Percentiles rank a stretch among this genome's conserved stretches.
Evolutionary conservation across 1,140 invertebrate genomes (phyloP).

Genomic region (Eupristina koningsbergeri): DNA sequence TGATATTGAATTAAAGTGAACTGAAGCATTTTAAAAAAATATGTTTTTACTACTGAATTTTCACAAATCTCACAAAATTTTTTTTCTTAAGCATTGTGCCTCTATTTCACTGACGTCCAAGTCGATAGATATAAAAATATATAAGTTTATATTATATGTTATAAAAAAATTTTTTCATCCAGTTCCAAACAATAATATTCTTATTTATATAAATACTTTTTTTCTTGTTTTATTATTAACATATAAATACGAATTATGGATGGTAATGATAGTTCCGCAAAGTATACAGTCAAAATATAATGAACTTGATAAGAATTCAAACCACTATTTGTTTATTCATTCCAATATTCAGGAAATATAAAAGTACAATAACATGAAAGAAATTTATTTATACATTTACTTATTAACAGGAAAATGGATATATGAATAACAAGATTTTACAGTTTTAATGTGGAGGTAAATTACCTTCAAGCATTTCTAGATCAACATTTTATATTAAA

Average conservation of each 20-base stretch:
- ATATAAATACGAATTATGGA: slow-evolving; percentile 50
- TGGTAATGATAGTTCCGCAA: slow-evolving; percentile 51
- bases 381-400: background rate
- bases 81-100: slow-evolving; percentile 41
- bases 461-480: background rate
- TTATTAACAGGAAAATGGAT: background rate
- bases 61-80: slow-evolving; percentile 22
- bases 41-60: background rate
- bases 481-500: background rate
- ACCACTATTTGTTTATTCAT: slow-evolving; percentile 51
- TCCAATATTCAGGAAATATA: slow-evolving; percentile 25
- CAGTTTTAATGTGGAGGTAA: background rate
- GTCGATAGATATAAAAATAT: slow-evolving; percentile 5
- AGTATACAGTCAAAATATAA: slow-evolving; percentile 42
- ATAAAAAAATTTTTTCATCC: slow-evolving; percentile 10
- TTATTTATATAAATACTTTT: background rate
- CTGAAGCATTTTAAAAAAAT: background rate
- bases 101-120: slow-evolving; percentile 47
- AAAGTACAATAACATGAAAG: background rate
- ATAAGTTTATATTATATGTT: slow-evolving; percentile 2
- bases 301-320: slow-evolving; percentile 40
- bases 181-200: background rate
- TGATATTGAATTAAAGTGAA: background rate
- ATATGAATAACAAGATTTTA: background rate
- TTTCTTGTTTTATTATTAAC: background rate